Conservation (phyloP, 30 jellyfish, hydroid and myxozoan genomes). For the Hydra vulgaris region DNA sequence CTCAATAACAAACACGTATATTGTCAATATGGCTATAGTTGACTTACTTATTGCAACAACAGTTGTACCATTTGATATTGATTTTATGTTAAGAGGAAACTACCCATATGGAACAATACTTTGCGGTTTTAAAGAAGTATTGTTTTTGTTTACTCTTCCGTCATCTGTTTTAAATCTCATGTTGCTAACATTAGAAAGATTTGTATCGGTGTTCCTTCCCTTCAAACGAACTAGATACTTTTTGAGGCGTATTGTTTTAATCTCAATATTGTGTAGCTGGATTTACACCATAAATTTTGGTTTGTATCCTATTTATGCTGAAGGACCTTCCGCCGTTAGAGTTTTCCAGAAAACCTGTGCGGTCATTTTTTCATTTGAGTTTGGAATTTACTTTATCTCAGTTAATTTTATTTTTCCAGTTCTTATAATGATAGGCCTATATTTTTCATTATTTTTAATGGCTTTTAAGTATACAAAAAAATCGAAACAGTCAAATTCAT, state of each 20-base stretch:
- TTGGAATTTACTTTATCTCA: neutral
- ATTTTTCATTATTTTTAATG: neutral
- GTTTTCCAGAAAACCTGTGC: neutral
- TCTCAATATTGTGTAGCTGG: neutral
- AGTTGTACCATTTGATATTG: slow-evolving; percentile 20
- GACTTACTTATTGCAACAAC: neutral
- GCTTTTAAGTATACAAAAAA: neutral
- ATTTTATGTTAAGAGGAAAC: slow-evolving; percentile 5
- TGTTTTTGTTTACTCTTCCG: slow-evolving; percentile 11
- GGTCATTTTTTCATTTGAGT: neutral
- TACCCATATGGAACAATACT: slow-evolving; percentile 3
- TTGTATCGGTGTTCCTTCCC: neutral
- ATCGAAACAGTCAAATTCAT: neutral
- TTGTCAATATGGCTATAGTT: slow-evolving; percentile 7
- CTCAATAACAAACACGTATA: slow-evolving; percentile 1
- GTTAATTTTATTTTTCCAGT: neutral
- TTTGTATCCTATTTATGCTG: neutral
- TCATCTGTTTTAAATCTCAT: slow-evolving; percentile 18
- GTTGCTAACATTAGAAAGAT: slow-evolving; percentile 23
- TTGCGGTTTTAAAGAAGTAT: slow-evolving; percentile 22
- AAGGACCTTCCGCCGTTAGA: neutral
- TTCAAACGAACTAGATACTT: neutral
- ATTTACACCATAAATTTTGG: slow-evolving; percentile 2
- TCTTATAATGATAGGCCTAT: neutral
- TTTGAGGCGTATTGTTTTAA: neutral